A percentile compares a stretch with the other conserved stretches of the same genome.
Conservation (phyloP, 2,113 vertebrate genomes). For the Melanerpes aurifrons region DNA sequence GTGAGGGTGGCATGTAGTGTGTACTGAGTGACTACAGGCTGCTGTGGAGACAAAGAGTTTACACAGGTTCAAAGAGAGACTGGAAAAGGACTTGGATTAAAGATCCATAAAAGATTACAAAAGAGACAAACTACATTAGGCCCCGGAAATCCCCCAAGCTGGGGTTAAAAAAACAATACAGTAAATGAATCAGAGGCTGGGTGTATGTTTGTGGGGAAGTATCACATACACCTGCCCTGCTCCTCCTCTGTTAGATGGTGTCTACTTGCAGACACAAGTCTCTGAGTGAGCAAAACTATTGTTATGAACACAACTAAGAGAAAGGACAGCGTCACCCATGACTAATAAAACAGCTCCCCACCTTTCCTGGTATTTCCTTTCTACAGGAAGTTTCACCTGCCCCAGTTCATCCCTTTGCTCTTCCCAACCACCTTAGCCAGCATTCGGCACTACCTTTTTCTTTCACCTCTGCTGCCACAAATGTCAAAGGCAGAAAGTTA, state of each 20-base stretch:
- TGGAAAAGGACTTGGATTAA: constrained; percentile 4
- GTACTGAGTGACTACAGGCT: not conserved
- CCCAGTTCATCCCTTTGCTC: not conserved
- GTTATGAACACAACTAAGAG: not conserved
- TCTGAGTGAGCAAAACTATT: not conserved
- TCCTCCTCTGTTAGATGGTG: not conserved
- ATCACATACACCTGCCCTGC: not conserved
- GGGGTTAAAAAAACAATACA: not conserved
- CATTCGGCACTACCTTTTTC: not conserved
- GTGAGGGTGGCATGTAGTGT: not conserved
- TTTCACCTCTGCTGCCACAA: not conserved
- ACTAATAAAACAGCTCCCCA: not conserved
- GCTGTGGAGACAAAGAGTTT: not conserved
- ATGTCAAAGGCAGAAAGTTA: not conserved
- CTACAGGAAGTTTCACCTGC: not conserved
- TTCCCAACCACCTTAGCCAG: not conserved
- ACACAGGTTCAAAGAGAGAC: not conserved
- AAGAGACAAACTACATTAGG: not conserved
- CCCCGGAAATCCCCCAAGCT: constrained; percentile 13
- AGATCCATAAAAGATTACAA: not conserved
- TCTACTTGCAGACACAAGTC: not conserved
- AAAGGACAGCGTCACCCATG: not conserved
- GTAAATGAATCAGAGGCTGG: not conserved
- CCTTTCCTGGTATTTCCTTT: not conserved
- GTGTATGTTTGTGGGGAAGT: not conserved